Conservation (phyloP, 2,113 vertebrate genomes). For the Silurus glanis region DNA sequence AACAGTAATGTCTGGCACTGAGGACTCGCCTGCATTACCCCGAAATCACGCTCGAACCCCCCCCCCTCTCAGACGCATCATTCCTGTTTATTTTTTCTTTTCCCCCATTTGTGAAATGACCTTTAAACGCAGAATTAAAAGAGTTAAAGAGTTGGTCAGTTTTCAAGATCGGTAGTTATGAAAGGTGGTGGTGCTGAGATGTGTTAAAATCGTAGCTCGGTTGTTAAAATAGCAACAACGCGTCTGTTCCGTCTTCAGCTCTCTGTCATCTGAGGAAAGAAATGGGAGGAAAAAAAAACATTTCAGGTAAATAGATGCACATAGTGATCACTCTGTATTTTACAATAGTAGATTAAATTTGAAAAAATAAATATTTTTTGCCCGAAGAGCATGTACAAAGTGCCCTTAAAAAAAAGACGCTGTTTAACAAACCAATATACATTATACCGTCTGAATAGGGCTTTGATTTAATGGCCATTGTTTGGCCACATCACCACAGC, state of each 20-base stretch:
- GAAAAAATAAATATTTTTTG: too few relatives aligned
- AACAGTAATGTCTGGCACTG: constrained; percentile 72
- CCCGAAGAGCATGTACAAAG: neutral
- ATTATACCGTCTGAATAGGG: neutral
- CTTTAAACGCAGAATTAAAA: constrained; percentile 69
- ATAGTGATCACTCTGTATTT: too few relatives aligned
- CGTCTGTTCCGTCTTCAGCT: constrained; percentile 83
- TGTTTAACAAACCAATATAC: neutral
- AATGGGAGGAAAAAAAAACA: neutral
- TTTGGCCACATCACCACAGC: too few relatives aligned
- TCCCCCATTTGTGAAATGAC: constrained; percentile 60
- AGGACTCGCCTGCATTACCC: constrained; percentile 70
- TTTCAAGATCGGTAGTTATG: constrained; percentile 62
- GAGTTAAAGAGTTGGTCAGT: constrained; percentile 71
- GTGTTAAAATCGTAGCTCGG: constrained; percentile 65
- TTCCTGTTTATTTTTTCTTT: constrained; percentile 59
- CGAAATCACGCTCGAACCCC: constrained; percentile 60
- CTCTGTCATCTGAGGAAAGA: constrained; percentile 83
- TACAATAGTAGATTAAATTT: too few relatives aligned
- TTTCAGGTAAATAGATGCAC: neutral
- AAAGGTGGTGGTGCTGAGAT: constrained; percentile 26
- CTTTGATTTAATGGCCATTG: too few relatives aligned
- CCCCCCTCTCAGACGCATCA: constrained; percentile 52
- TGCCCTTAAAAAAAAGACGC: neutral
- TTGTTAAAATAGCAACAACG: constrained; percentile 71